phyloP scores from a whole-genome alignment of 2,888 invertebrate species.

The Sesia apiformis region DNA sequence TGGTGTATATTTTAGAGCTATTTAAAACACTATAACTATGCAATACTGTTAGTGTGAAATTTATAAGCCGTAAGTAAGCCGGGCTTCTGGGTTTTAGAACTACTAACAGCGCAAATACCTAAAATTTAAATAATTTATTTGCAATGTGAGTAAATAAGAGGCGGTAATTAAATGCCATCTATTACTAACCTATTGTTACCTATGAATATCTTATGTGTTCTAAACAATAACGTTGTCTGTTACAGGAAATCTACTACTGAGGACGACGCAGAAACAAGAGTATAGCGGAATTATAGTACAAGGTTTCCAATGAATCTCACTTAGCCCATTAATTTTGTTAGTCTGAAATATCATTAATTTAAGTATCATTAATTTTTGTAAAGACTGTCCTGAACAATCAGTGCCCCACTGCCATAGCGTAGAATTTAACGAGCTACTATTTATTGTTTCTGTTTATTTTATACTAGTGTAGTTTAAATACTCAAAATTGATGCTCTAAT shows the following conservation, averaged over 20 bases:
- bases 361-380: conserved; percentile 34
- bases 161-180: too few species aligned
- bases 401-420: conserved; percentile 65
- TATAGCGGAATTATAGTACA: conserved; percentile 53
- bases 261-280: conserved; percentile 69
- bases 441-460: conserved; percentile 14
- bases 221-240: conserved; percentile 10
- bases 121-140: too few species aligned
- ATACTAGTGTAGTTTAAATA: not conserved
- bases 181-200: too few species aligned
- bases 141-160: too few species aligned
- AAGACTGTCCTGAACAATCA: conserved; percentile 59
- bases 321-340: conserved; percentile 39
- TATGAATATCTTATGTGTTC: too few species aligned
- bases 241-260: conserved; percentile 74
- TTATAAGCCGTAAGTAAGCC: too few species aligned
- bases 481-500: not conserved
- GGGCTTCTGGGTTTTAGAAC: too few species aligned
- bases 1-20: too few species aligned
- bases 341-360: conserved; percentile 19
- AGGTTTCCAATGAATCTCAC: conserved; percentile 73
- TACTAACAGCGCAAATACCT: too few species aligned
- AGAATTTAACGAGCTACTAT: conserved; percentile 24
- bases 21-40: too few species aligned
- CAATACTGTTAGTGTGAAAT: too few species aligned